These are phyloP conservation scores for Stegophylla sp. DNA, from an alignment of 2,888 invertebrate species.

Conservation along the genomic window DNA sequence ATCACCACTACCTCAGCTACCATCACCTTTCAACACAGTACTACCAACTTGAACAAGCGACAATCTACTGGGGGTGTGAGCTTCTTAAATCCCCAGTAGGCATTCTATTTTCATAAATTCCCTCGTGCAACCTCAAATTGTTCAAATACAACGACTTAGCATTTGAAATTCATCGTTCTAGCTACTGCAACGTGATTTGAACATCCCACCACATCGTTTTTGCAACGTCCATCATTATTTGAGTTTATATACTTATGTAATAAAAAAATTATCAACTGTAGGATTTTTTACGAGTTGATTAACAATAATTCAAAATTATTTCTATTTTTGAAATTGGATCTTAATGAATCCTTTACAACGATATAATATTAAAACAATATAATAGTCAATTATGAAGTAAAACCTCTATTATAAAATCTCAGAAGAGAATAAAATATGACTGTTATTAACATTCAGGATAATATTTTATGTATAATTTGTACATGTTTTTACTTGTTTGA, in stretches of 20 bases:
- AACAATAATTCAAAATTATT: background rate
- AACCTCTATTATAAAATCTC: background rate
- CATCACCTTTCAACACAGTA: conserved; percentile 54
- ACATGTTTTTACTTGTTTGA: background rate
- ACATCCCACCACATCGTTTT: conserved; percentile 40
- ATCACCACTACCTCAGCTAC: conserved; percentile 36
- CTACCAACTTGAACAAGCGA: conserved; percentile 52
- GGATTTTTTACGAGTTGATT: conserved; percentile 14
- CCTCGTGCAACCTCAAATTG: conserved; percentile 8
- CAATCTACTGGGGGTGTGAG: conserved; percentile 49
- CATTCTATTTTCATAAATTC: conserved; percentile 23
- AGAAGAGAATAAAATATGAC: background rate
- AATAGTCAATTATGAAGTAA: background rate
- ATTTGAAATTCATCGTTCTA: conserved; percentile 40
- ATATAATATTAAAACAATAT: background rate
- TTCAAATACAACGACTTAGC: conserved; percentile 18
- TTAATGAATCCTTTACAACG: background rate
- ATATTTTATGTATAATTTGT: background rate
- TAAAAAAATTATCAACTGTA: background rate
- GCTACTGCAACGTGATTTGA: conserved; percentile 22
- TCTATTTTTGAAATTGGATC: background rate
- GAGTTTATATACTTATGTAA: conserved; percentile 30
- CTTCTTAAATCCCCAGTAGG: conserved; percentile 39
- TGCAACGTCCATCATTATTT: conserved; percentile 41
- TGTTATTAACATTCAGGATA: background rate